Percentiles rank a stretch among this genome's conserved stretches.
Conservation (phyloP, 1,140 invertebrate species). For the Babylonia areolata region DNA sequence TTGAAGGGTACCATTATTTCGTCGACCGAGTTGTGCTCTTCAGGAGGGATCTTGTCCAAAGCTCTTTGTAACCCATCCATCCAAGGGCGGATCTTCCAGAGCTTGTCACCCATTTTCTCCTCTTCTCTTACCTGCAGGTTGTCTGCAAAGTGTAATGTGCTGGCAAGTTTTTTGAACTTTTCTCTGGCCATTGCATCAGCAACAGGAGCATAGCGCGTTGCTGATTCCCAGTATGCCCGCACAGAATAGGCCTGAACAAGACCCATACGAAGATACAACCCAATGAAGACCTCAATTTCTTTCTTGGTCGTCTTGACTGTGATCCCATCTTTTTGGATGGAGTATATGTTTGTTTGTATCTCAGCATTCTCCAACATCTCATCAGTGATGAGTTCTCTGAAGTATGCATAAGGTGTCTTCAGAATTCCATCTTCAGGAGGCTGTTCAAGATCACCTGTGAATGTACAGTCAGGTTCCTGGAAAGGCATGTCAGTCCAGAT, state of each 20-base stretch:
- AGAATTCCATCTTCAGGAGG: not conserved
- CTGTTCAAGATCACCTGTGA: not conserved
- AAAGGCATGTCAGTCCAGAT: not conserved
- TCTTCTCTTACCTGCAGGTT: slow-evolving; percentile 37
- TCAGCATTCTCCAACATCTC: too few species aligned
- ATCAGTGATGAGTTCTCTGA: not conserved
- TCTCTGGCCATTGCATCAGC: slow-evolving; percentile 39
- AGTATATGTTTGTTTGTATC: too few species aligned
- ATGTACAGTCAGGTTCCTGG: not conserved
- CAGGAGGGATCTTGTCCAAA: slow-evolving; percentile 30
- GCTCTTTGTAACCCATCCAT: slow-evolving; percentile 26
- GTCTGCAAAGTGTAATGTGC: slow-evolving; percentile 47
- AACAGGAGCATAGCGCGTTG: slow-evolving; percentile 35
- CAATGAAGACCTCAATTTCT: slow-evolving; percentile 41
- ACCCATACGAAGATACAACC: slow-evolving; percentile 45
- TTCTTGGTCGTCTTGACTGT: slow-evolving; percentile 27
- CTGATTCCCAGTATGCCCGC: slow-evolving; percentile 45
- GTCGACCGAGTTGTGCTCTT: slow-evolving; percentile 44
- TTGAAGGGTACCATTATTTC: slow-evolving; percentile 42
- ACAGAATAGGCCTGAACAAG: slow-evolving; percentile 17
- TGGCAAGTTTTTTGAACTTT: slow-evolving; percentile 32
- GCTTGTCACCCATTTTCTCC: slow-evolving; percentile 36
- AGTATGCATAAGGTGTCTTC: not conserved
- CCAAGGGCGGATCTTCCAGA: slow-evolving; percentile 45
- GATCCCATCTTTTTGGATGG: slow-evolving; percentile 24